phyloP scores from a whole-genome alignment of 2,797 vertebrate species.

The Neomorphus geoffroyi region DNA sequence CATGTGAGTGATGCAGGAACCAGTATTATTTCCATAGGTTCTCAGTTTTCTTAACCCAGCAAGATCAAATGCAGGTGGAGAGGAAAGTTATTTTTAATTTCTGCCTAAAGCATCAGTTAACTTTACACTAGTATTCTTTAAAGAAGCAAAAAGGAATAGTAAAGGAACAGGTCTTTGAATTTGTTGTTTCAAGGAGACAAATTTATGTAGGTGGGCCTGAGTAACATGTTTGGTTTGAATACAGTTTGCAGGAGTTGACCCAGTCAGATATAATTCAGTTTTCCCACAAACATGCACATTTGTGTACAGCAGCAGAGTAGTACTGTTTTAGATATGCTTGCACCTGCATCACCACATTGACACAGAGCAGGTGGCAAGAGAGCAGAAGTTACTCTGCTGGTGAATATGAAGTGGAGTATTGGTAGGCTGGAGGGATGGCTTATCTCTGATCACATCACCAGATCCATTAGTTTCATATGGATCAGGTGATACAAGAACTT shows the following conservation, averaged over 20 bases:
- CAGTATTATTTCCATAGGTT: neutral
- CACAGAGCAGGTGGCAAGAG: neutral
- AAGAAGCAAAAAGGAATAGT: neutral
- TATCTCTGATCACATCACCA: neutral
- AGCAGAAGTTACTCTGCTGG: neutral
- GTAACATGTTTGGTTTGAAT: neutral
- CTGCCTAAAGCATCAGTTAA: neutral
- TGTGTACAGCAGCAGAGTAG: neutral
- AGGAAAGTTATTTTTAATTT: neutral
- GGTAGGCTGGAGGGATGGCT: neutral
- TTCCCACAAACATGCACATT: rapidly evolving
- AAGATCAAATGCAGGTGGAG: neutral
- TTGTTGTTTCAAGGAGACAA: neutral
- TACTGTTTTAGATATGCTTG: neutral
- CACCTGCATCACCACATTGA: neutral
- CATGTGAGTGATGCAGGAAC: neutral
- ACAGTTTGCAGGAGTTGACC: neutral
- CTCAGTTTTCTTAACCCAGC: neutral
- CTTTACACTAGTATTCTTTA: neutral
- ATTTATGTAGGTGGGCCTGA: neutral
- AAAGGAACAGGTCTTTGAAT: neutral
- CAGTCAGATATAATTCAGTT: neutral
- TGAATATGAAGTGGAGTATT: neutral
- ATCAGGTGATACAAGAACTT: neutral
- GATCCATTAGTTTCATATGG: neutral